phyloP scores from a whole-genome alignment of 2,797 vertebrate species.

The Anabas testudineus region DNA sequence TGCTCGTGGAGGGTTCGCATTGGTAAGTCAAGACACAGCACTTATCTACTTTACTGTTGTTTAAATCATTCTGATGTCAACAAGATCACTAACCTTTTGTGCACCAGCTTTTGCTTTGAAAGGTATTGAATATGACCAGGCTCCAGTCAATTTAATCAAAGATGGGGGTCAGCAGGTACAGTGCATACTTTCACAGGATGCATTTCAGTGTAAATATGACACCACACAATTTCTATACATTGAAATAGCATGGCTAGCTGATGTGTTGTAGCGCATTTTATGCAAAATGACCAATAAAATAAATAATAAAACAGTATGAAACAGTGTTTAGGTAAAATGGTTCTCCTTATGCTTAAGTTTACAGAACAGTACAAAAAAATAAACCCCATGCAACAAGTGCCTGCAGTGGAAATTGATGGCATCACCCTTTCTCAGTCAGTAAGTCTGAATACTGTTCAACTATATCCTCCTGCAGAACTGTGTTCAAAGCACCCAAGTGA shows the following conservation, averaged over 20 bases:
- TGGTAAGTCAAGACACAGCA: constrained; percentile 83
- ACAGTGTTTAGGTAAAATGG: background rate
- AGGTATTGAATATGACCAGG: constrained; percentile 90
- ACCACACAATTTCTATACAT: background rate
- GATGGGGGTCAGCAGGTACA: constrained; percentile 95
- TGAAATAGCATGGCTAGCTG: background rate
- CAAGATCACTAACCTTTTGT: constrained; percentile 18
- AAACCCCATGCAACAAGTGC: constrained; percentile 98
- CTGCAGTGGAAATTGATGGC: constrained; percentile 92
- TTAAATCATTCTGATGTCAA: background rate
- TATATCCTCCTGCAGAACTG: background rate
- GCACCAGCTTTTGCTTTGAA: constrained; percentile 93
- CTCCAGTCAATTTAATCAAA: constrained; percentile 90
- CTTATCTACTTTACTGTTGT: background rate
- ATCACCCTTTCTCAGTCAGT: constrained; percentile 93
- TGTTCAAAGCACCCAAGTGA: background rate
- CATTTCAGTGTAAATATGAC: background rate
- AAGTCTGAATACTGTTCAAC: constrained; percentile 74
- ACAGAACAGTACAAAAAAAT: constrained; percentile 86
- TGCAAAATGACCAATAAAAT: background rate
- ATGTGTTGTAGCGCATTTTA: background rate
- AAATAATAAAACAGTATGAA: background rate
- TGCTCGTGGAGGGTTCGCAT: constrained; percentile 98
- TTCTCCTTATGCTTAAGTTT: constrained; percentile 78
- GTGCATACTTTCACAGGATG: background rate